A percentile compares a stretch with the other conserved stretches of the same genome.
phyloP scores from a whole-genome alignment of 2,888 invertebrate genomes.

The Boloria euphrosyne region DNA sequence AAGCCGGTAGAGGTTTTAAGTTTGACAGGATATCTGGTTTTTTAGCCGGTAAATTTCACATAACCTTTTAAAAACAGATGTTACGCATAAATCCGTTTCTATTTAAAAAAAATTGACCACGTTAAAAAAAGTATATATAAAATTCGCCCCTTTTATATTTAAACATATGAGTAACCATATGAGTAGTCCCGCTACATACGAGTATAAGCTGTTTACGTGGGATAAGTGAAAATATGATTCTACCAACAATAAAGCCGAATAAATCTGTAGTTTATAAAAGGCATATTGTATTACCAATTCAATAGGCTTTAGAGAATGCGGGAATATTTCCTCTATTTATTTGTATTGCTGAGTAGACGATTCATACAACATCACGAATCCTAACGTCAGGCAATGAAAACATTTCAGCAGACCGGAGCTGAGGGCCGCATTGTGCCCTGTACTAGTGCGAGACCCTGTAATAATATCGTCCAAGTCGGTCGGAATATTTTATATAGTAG shows the following conservation, averaged over 20 bases:
- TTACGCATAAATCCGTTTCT: too few relatives aligned
- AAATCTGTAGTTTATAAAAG: conserved; percentile 18
- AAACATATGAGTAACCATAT: neutral
- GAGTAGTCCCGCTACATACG: neutral
- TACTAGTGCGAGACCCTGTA: conserved; percentile 46
- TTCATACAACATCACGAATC: conserved; percentile 27
- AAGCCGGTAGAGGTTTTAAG: too few relatives aligned
- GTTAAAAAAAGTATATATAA: too few relatives aligned
- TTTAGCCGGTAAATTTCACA: too few relatives aligned
- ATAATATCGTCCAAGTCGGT: conserved; percentile 56
- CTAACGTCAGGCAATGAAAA: conserved; percentile 47
- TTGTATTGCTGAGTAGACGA: conserved; percentile 25
- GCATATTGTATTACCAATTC: conserved; percentile 29
- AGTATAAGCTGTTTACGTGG: neutral
- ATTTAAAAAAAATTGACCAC: too few relatives aligned
- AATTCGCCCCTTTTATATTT: neutral
- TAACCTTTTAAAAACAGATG: too few relatives aligned
- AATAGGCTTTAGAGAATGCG: conserved; percentile 23
- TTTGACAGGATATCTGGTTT: too few relatives aligned
- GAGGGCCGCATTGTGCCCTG: conserved; percentile 45
- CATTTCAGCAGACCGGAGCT: conserved; percentile 48
- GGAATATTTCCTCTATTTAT: conserved; percentile 32
- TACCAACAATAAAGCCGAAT: conserved; percentile 16
- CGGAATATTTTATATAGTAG: conserved; percentile 75
- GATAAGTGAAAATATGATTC: conserved; percentile 7